A percentile compares a stretch with the other conserved stretches of the same genome.
These are phyloP conservation scores for Ceratina japonica DNA, from an alignment of 1,140 invertebrate genomes.

Conservation along the genomic window DNA sequence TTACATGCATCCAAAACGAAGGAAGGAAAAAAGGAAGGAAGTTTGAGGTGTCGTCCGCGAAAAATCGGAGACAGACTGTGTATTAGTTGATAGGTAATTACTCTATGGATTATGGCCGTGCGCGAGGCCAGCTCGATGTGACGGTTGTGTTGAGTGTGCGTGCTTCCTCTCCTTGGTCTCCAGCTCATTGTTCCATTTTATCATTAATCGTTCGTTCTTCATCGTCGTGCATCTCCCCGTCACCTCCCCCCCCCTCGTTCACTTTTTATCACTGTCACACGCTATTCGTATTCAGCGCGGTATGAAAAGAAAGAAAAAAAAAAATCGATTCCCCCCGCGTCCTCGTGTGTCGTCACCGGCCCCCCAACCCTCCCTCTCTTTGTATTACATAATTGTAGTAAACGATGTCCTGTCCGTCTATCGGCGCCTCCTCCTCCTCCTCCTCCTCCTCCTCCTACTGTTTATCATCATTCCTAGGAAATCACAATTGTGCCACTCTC, in stretches of 20 bases:
- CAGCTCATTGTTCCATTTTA: constrained; percentile 61
- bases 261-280: constrained; percentile 51
- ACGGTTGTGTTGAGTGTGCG: constrained; percentile 79
- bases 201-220: constrained; percentile 59
- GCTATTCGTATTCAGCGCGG: constrained; percentile 55
- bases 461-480: constrained; percentile 38
- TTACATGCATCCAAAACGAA: constrained; percentile 57
- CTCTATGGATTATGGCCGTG: constrained; percentile 75
- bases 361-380: constrained; percentile 8
- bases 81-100: constrained; percentile 76
- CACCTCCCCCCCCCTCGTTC: constrained; percentile 18
- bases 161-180: constrained; percentile 76
- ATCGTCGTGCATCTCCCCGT: constrained; percentile 59
- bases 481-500: constrained; percentile 45
- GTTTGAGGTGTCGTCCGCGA: constrained; percentile 65
- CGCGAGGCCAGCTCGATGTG: constrained; percentile 76
- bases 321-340: neutral
- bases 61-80: constrained; percentile 74
- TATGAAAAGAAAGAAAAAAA: constrained; percentile 10
- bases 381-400: constrained; percentile 38
- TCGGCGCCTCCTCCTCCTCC: constrained; percentile 39
- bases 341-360: constrained; percentile 29
- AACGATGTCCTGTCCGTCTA: constrained; percentile 36
- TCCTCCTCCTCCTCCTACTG: constrained; percentile 30
- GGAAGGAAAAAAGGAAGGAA: constrained; percentile 48